Evolutionary conservation across 2,797 vertebrate genomes (phyloP), one percentile per base, ranked within the genome.

Genomic region (Epinephelus malabaricus): DNA sequence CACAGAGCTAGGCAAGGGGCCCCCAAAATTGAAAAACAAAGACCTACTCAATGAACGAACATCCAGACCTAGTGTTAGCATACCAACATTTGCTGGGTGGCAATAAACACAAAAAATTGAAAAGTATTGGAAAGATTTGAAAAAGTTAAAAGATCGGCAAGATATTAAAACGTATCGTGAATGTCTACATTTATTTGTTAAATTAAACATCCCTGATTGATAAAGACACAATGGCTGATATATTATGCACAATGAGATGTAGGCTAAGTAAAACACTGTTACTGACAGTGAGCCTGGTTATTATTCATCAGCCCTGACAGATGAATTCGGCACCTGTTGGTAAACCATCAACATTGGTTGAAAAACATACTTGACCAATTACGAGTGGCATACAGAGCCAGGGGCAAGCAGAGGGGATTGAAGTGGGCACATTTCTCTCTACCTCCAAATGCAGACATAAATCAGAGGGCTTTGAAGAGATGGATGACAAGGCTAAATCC

Each of bases 391-490:
- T 60, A 51, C 47, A 40, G 71, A 84, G 77, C 63, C 15, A 15
- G 8, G 14, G 69, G 12, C 58, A 12, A 78, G 61, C 10, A 53
- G 45, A 30, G 65, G 64, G 60, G 62, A 79, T 56, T 72, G 81
- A 84, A 73, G 84, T 55, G 62, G 79, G 81, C 50, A 62, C 82
- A 70, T 82, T 83, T 89, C 75, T 79, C 38, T 81, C 43, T 71
- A 67, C 71, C 76, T 83, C 73, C 84, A 72, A 87, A 88, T 64
- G 70, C 79, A 92, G 83, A 78, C 85, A 86, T 94, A 94, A 94
- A 95, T 95, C 92, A 92, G 45, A 61, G 21, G 59, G 69, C 93
- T 94, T 90, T 95, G 91, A 92, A 91, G 92, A 90, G 62, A 92
- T 74, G 81, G 85, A 90, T 89, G 90, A 92, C 93, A 88, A 69